These are phyloP conservation scores for Erythrolamprus reginae DNA, from an alignment of 2,113 vertebrate species.

Conservation along the genomic window DNA sequence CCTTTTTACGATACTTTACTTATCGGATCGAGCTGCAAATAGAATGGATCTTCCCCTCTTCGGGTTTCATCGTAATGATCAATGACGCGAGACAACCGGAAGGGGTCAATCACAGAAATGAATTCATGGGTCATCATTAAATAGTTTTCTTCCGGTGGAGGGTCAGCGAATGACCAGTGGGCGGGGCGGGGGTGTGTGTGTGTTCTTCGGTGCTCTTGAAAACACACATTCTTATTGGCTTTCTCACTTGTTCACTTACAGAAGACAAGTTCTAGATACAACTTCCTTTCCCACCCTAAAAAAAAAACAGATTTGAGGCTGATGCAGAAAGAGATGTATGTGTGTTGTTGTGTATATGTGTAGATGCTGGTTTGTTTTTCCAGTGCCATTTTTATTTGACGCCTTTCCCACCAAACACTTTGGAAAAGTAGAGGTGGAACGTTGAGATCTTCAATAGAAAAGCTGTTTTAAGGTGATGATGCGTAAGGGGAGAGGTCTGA, in stretches of 20 bases:
- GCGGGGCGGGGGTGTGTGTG: no score
- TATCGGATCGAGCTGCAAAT: background rate
- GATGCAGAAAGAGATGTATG: background rate
- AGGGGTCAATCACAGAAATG: background rate
- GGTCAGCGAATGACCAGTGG: background rate
- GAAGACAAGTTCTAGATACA: background rate
- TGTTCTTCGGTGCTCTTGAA: background rate
- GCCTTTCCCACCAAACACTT: background rate
- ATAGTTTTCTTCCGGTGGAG: background rate
- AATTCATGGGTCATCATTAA: background rate
- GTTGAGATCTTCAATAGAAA: background rate
- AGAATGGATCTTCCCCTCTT: background rate
- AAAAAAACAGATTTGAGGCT: background rate
- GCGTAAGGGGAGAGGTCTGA: background rate
- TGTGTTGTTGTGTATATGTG: background rate
- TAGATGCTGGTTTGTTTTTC: background rate
- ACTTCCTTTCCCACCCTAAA: background rate
- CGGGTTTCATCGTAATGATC: background rate
- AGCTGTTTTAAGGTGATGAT: background rate
- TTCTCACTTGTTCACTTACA: background rate
- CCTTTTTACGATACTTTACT: background rate
- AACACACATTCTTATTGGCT: background rate
- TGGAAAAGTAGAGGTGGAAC: fast-evolving
- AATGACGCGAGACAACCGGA: background rate
- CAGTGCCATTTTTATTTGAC: background rate